phyloP scores from a whole-genome alignment of 2,888 invertebrate species.

The Brachyopa scutellaris region DNA sequence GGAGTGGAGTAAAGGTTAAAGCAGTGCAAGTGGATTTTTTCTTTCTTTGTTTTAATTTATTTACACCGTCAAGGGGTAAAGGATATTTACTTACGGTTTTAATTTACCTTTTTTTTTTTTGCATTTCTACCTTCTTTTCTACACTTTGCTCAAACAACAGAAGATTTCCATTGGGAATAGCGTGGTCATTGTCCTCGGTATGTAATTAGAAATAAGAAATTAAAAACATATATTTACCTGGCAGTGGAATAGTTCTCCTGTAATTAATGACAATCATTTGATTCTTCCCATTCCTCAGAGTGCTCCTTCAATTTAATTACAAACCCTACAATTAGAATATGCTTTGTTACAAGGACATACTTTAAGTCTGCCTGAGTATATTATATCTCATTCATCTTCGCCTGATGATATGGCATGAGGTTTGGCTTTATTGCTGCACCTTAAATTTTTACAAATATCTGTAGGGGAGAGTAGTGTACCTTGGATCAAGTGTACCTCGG shows the following conservation, averaged over 20 bases:
- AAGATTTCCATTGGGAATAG: constrained; percentile 8
- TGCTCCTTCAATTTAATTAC: too few species aligned
- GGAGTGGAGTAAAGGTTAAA: constrained; percentile 19
- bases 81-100: background rate
- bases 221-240: background rate
- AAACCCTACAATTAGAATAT: too few species aligned
- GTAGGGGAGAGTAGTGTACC: too few species aligned
- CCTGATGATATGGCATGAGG: too few species aligned
- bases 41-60: constrained; percentile 8
- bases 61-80: constrained; percentile 14
- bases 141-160: background rate
- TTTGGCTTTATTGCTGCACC: too few species aligned
- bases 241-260: constrained; percentile 27
- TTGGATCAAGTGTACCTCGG: too few species aligned
- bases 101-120: background rate
- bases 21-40: background rate
- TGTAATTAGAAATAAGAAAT: constrained; percentile 29
- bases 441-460: too few species aligned
- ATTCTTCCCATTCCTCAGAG: too few species aligned
- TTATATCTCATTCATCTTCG: too few species aligned
- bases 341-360: too few species aligned
- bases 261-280: constrained; percentile 38
- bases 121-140: background rate
- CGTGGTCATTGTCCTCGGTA: constrained; percentile 43
- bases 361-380: too few species aligned